Evolutionary conservation across 1,140 invertebrate species (phyloP).

Genomic region (Euura saliciscinereae): DNA sequence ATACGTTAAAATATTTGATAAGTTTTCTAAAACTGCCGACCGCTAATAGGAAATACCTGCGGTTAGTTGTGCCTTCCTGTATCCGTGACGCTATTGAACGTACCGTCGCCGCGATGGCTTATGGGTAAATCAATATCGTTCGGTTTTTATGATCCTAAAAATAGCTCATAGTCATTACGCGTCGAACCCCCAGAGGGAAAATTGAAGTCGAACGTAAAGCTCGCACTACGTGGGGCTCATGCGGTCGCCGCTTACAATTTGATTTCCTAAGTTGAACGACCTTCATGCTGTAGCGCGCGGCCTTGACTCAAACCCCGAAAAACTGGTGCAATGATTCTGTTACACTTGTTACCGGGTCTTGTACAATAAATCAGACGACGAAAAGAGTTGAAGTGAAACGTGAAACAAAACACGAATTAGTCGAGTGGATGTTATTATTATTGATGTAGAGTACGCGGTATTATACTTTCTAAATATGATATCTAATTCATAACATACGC

Average conservation of each 20-base stretch:
- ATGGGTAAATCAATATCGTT: constrained; percentile 1
- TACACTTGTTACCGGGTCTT: neutral
- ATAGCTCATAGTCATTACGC: neutral
- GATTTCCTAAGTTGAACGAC: neutral
- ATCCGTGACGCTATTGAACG: neutral
- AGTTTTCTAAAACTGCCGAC: no score
- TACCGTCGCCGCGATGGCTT: neutral
- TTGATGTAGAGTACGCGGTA: no score
- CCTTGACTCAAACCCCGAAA: neutral
- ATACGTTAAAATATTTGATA: no score
- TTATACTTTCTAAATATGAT: no score
- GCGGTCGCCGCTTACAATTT: neutral
- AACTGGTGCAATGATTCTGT: neutral
- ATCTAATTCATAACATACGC: no score
- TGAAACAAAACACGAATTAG: no score
- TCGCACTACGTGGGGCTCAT: neutral
- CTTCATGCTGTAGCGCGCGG: neutral
- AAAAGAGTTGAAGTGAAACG: neutral
- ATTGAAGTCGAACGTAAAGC: neutral
- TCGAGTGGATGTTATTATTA: no score
- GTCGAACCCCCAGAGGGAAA: neutral
- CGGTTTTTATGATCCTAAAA: neutral
- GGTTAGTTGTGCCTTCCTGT: neutral
- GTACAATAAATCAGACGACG: neutral
- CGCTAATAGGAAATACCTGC: no score